These are phyloP conservation scores for Neosalanx taihuensis DNA, from an alignment of 2,797 vertebrate genomes.

Conservation along the genomic window DNA sequence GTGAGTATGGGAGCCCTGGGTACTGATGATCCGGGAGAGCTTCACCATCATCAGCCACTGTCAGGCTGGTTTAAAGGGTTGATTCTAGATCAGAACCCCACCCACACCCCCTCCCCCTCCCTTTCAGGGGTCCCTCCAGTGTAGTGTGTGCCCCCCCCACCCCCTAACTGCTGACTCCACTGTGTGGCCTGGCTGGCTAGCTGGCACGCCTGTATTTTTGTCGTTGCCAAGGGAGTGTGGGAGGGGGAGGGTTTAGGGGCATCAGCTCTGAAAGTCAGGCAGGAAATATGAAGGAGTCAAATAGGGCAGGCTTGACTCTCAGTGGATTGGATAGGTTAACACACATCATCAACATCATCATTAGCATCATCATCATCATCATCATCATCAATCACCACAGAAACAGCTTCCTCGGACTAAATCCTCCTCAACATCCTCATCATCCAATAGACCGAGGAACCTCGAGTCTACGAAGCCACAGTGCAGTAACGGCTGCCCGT, in stretches of 20 bases:
- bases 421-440: background rate
- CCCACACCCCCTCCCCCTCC: too few relatives aligned
- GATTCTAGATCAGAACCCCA: background rate
- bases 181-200: background rate
- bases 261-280: slow-evolving; percentile 1
- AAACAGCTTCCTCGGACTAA: background rate
- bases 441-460: background rate
- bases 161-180: background rate
- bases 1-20: slow-evolving; percentile 1
- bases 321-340: slow-evolving; percentile 5
- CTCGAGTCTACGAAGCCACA: too few relatives aligned
- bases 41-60: background rate
- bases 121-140: too few relatives aligned
- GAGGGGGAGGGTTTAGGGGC: background rate
- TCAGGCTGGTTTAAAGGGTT: background rate
- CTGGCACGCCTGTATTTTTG: background rate
- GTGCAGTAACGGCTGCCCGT: too few relatives aligned
- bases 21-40: background rate
- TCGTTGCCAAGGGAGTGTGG: background rate
- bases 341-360: background rate
- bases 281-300: background rate
- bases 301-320: slow-evolving; percentile 5
- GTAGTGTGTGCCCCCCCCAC: too few relatives aligned
- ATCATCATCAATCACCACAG: slow-evolving; percentile 4
- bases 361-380: background rate